A percentile compares a stretch with the other conserved stretches of the same genome.
Evolutionary conservation across 2,113 vertebrate genomes (phyloP).

Genomic region (Eurystomus gularis): DNA sequence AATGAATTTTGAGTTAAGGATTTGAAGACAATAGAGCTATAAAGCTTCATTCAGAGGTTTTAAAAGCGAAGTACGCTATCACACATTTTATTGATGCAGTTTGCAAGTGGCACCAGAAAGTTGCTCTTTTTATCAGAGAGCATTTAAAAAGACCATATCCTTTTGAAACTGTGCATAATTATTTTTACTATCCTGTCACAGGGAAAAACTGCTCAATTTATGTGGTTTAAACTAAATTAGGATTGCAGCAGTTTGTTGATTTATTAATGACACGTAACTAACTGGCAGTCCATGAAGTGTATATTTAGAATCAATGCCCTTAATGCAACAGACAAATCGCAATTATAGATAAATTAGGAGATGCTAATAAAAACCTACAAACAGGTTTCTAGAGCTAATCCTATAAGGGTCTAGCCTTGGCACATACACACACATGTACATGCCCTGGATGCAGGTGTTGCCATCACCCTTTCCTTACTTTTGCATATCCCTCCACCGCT

Average conservation of each 20-base stretch:
- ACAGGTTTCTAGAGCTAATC: background rate
- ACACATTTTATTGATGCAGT: background rate
- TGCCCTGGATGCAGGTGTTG: background rate
- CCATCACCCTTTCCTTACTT: background rate
- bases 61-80: background rate
- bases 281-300: background rate
- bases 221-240: background rate
- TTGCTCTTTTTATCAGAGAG: background rate
- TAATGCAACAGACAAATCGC: background rate
- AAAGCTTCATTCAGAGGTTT: background rate
- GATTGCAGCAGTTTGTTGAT: background rate
- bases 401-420: fast-evolving
- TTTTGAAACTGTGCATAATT: background rate
- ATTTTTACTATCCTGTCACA: background rate
- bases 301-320: background rate
- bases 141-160: background rate
- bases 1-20: background rate
- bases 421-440: background rate
- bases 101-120: background rate
- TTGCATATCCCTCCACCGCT: background rate
- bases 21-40: background rate
- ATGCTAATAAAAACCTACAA: background rate
- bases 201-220: background rate
- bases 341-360: background rate
- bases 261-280: background rate